Conservation (phyloP, 1,140 invertebrate genomes). For the Thaumetopoea pityocampa region DNA sequence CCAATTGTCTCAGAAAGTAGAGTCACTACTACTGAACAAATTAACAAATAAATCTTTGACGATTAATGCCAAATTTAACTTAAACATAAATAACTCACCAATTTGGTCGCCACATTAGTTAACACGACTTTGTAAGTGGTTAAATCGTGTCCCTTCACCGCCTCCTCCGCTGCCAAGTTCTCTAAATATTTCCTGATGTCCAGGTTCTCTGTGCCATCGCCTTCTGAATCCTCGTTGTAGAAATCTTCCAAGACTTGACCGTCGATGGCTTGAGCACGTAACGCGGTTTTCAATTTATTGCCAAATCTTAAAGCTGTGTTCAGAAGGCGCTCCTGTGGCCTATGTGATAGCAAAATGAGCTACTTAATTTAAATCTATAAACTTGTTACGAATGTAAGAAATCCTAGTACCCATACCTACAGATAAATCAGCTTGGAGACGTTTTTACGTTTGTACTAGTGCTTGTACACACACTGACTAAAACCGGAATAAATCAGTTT, state of each 20-base stretch:
- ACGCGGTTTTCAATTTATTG: slow-evolving; percentile 42
- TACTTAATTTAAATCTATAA: not conserved
- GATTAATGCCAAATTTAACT: too few relatives aligned
- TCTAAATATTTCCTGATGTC: slow-evolving; percentile 64
- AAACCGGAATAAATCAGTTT: too few relatives aligned
- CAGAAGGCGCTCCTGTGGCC: slow-evolving; percentile 49
- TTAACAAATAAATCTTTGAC: too few relatives aligned
- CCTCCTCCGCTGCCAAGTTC: slow-evolving; percentile 52
- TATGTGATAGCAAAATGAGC: slow-evolving; percentile 27
- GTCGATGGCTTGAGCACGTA: slow-evolving; percentile 47
- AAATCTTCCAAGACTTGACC: slow-evolving; percentile 53
- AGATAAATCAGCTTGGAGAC: too few relatives aligned
- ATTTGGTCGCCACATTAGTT: slow-evolving; percentile 58
- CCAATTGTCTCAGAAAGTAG: too few relatives aligned
- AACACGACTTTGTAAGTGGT: slow-evolving; percentile 65
- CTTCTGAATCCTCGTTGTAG: slow-evolving; percentile 38
- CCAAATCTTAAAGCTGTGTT: slow-evolving; percentile 42
- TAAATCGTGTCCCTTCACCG: slow-evolving; percentile 50
- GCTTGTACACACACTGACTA: too few relatives aligned
- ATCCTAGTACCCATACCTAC: too few relatives aligned
- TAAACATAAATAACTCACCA: slow-evolving; percentile 40
- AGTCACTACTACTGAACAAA: too few relatives aligned
- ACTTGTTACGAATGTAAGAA: not conserved
- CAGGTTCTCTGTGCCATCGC: slow-evolving; percentile 51
- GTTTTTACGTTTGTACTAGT: too few relatives aligned